phyloP scores from a whole-genome alignment of 2,113 vertebrate species.

The Grammomys dolichurus region DNA sequence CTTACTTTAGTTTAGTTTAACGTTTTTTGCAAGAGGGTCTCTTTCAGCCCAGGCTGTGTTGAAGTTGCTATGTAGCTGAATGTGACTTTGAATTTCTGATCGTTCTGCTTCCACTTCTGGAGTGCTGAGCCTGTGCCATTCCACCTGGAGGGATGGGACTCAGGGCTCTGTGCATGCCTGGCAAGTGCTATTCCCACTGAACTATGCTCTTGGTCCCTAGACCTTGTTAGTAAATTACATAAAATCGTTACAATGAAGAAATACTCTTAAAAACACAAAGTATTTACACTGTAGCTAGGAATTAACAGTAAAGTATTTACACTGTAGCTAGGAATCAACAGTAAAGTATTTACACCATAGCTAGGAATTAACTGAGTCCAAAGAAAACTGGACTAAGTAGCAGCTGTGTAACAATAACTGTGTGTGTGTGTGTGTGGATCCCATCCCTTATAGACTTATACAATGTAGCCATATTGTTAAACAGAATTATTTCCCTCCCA shows the following conservation, averaged over 20 bases:
- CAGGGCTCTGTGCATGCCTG: background rate
- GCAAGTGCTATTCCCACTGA: background rate
- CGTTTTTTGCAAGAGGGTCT: background rate
- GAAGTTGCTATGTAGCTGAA: background rate
- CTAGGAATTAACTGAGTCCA: background rate
- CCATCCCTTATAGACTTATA: background rate
- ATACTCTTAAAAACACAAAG: background rate
- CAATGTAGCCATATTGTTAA: background rate
- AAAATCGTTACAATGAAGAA: background rate
- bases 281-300: background rate
- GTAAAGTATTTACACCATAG: background rate
- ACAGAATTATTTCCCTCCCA: background rate
- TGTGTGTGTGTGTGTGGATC: background rate
- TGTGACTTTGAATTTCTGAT: background rate
- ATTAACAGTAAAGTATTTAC: background rate
- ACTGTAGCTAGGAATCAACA: too few species aligned
- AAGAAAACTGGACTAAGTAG: background rate
- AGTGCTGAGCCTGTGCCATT: background rate
- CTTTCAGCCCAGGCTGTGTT: background rate
- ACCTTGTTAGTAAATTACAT: background rate
- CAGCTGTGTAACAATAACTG: background rate
- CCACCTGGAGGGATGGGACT: background rate
- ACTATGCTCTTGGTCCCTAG: background rate
- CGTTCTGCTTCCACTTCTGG: background rate
- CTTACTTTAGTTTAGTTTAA: background rate